Evolutionary conservation across 2,888 invertebrate species (phyloP).

Genomic region (Notodonta ziczac): DNA sequence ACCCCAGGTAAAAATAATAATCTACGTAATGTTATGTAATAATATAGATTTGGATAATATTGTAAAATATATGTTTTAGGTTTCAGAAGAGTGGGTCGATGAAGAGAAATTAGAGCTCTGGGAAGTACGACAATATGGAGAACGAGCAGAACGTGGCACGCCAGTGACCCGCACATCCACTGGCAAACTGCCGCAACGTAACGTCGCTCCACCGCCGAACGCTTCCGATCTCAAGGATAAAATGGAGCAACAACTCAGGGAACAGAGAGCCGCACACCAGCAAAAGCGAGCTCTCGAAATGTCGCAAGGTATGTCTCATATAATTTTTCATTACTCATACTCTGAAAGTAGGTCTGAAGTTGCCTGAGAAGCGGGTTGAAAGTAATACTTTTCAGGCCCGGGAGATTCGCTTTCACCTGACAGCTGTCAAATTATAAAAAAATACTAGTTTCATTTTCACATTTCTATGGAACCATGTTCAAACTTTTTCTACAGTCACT

Average conservation of each 20-base stretch:
- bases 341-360: too few species aligned
- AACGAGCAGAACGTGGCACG: conserved; percentile 89
- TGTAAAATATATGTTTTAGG: conserved; percentile 59
- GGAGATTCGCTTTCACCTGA: too few species aligned
- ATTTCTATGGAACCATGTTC: too few species aligned
- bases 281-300: conserved; percentile 91
- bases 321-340: too few species aligned
- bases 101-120: conserved; percentile 97
- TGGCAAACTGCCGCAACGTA: conserved; percentile 86
- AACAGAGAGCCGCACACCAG: conserved; percentile 95
- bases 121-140: conserved; percentile 97
- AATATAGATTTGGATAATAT: conserved; percentile 3
- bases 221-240: conserved; percentile 93
- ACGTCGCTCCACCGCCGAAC: conserved; percentile 79
- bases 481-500: too few species aligned
- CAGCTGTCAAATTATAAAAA: too few species aligned
- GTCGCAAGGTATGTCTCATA: conserved; percentile 80
- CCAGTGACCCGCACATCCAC: conserved; percentile 93
- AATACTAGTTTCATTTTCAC: too few species aligned
- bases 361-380: too few species aligned
- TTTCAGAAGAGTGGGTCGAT: conserved; percentile 97
- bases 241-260: conserved; percentile 94
- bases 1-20: conserved; percentile 86
- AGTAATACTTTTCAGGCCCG: too few species aligned
- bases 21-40: neutral